phyloP scores from a whole-genome alignment of 2,113 vertebrate genomes.

The Acrocephalus kingi region DNA sequence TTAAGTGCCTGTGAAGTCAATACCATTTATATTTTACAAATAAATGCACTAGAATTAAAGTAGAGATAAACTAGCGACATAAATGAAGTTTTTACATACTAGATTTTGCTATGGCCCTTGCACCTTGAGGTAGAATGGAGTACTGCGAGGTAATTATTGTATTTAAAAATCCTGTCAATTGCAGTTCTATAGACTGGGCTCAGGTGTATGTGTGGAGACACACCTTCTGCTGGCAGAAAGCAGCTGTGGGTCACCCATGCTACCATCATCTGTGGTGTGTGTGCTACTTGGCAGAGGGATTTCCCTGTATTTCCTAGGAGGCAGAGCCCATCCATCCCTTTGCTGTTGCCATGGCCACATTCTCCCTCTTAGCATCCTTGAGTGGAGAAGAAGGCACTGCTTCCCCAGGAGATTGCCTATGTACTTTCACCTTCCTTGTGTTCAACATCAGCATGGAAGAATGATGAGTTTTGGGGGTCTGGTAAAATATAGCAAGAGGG shows the following conservation, averaged over 20 bases:
- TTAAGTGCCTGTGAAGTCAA: neutral
- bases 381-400: neutral
- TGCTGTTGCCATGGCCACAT: slow-evolving; percentile 51
- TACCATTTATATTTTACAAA: neutral
- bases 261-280: slow-evolving; percentile 23
- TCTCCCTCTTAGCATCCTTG: neutral
- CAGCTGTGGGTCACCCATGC: neutral
- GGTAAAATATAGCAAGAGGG: neutral
- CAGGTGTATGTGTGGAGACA: neutral
- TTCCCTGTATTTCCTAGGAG: slow-evolving; percentile 1
- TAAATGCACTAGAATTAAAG: neutral
- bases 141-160: neutral
- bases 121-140: neutral
- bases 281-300: neutral
- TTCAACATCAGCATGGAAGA: neutral
- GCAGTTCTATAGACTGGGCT: neutral
- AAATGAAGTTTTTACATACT: neutral
- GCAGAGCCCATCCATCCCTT: neutral
- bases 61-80: neutral
- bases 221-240: slow-evolving; percentile 17
- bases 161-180: neutral
- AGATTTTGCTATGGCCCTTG: neutral
- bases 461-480: neutral
- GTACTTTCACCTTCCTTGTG: neutral
- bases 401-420: neutral